Conservation (phyloP, 2,888 invertebrate species). For the Gari tellinella region DNA sequence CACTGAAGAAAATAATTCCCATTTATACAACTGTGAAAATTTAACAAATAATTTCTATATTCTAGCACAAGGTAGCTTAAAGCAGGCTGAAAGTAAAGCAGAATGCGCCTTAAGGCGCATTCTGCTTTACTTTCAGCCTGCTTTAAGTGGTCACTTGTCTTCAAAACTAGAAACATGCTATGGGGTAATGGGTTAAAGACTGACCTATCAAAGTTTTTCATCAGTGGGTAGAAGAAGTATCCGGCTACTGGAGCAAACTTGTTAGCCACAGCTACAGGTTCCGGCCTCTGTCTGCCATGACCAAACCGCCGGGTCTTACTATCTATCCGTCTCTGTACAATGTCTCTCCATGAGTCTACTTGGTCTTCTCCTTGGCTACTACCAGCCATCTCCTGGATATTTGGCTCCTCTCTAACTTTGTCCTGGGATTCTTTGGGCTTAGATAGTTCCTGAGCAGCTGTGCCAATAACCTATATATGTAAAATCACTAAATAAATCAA, state of each 20-base stretch:
- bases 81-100: too few relatives aligned
- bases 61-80: too few relatives aligned
- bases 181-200: too few relatives aligned
- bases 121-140: too few relatives aligned
- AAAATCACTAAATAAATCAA: background rate
- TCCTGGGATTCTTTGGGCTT: constrained; percentile 60
- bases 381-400: constrained; percentile 82
- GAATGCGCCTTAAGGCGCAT: too few relatives aligned
- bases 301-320: constrained; percentile 88
- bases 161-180: too few relatives aligned
- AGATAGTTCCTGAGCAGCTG: constrained; percentile 80
- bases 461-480: constrained; percentile 58
- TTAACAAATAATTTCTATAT: too few relatives aligned
- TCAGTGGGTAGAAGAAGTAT: constrained; percentile 91
- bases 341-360: constrained; percentile 85
- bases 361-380: constrained; percentile 21
- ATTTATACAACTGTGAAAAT: too few relatives aligned
- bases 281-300: constrained; percentile 85
- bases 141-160: background rate
- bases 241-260: constrained; percentile 90
- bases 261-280: constrained; percentile 86
- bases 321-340: constrained; percentile 89
- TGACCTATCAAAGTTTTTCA: constrained; percentile 80
- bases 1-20: too few relatives aligned
- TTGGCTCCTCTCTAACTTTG: constrained; percentile 18